phyloP scores from a whole-genome alignment of 2,888 invertebrate genomes.

The Drosophila multiciliata region DNA sequence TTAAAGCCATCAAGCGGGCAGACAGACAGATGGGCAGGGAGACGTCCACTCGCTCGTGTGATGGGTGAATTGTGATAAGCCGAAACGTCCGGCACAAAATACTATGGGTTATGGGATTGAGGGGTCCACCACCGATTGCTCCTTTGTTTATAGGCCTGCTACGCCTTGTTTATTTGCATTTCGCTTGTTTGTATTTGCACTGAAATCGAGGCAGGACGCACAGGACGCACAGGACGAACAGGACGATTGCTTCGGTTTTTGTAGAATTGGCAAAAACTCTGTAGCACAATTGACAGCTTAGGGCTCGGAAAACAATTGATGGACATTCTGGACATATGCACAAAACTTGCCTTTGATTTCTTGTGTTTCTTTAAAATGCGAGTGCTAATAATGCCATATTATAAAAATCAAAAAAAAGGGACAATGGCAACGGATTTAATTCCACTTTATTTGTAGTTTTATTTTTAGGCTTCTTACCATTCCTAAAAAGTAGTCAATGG shows the following conservation, averaged over 20 bases:
- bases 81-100: conserved; percentile 43
- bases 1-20: conserved; percentile 46
- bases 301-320: conserved; percentile 59
- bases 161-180: conserved; percentile 78
- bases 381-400: conserved; percentile 62
- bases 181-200: conserved; percentile 77
- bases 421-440: conserved; percentile 48
- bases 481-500: neutral
- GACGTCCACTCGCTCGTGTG: conserved; percentile 46
- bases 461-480: conserved; percentile 26
- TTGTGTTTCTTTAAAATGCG: conserved; percentile 46
- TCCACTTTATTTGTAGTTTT: conserved; percentile 48
- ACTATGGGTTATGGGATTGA: neutral
- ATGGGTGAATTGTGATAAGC: conserved; percentile 81
- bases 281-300: conserved; percentile 74
- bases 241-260: conserved; percentile 38
- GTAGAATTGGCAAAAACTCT: conserved; percentile 75
- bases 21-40: conserved; percentile 21
- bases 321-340: conserved; percentile 58
- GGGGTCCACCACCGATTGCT: conserved; percentile 54
- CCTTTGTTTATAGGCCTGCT: conserved; percentile 77
- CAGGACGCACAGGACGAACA: conserved; percentile 30
- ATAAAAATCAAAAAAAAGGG: conserved; percentile 28
- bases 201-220: conserved; percentile 72
- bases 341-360: conserved; percentile 43